Percentiles rank a stretch among this genome's conserved stretches.
phyloP scores from a whole-genome alignment of 2,797 vertebrate species.

The Anguilla pacifica region DNA sequence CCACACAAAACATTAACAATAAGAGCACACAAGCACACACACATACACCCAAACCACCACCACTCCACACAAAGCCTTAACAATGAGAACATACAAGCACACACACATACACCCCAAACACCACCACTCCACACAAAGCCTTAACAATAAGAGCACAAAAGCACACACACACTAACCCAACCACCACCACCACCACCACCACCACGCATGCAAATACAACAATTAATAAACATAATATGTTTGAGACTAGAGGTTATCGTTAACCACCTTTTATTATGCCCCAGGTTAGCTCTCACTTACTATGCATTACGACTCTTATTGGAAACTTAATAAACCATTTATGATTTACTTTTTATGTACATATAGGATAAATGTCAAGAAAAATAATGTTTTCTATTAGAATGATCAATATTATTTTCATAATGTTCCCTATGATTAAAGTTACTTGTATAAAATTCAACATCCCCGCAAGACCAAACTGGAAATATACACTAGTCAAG shows the following conservation, averaged over 20 bases:
- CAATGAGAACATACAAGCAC: too few species aligned
- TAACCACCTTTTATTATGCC: not conserved
- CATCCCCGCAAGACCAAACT: not conserved
- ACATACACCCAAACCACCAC: too few species aligned
- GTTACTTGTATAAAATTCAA: not conserved
- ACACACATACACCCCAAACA: too few species aligned
- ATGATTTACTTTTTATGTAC: not conserved
- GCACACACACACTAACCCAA: not conserved
- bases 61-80: too few species aligned
- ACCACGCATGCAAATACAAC: not conserved
- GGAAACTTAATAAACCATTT: not conserved
- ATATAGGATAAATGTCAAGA: not conserved
- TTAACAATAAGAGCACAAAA: not conserved
- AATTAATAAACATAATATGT: not conserved
- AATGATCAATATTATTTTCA: constrained; percentile 13
- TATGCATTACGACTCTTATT: not conserved
- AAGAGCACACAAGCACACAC: too few species aligned
- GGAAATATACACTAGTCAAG: not conserved
- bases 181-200: not conserved
- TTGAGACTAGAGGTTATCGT: not conserved
- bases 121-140: too few species aligned
- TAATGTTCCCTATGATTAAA: constrained; percentile 1
- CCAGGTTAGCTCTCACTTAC: not conserved
- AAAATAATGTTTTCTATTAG: constrained; percentile 6
- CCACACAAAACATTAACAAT: too few species aligned